Percentiles rank a stretch among this genome's conserved stretches.
These are phyloP conservation scores for Vulpes lagopus DNA, from an alignment of 2,113 vertebrate genomes.

Conservation along the genomic window DNA sequence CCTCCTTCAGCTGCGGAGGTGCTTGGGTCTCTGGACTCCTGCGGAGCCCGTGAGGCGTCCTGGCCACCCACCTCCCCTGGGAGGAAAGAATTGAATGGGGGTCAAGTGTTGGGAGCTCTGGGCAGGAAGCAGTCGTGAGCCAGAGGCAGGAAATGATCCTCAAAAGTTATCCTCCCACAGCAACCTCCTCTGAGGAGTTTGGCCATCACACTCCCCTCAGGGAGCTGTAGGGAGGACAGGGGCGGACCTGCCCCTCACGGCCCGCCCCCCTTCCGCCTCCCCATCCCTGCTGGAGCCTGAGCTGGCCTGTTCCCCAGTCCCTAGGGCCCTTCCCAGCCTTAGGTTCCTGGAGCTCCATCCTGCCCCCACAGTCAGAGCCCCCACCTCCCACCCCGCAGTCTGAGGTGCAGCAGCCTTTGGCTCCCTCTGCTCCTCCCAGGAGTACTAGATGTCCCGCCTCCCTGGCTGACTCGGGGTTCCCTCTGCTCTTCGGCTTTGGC, in stretches of 20 bases:
- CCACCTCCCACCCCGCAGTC: neutral
- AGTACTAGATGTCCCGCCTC: neutral
- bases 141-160: conserved; percentile 61
- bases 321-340: neutral
- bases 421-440: neutral
- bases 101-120: conserved; percentile 65
- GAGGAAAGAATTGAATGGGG: conserved; percentile 70
- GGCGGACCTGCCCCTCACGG: neutral
- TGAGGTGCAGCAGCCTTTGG: neutral
- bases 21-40: neutral
- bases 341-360: neutral
- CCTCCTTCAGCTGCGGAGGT: neutral
- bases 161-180: conserved; percentile 34
- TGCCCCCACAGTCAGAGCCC: neutral
- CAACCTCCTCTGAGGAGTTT: neutral
- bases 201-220: neutral
- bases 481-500: neutral
- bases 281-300: neutral
- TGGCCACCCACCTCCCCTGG: conserved; percentile 52
- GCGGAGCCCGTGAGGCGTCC: neutral
- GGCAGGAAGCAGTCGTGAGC: conserved; percentile 58
- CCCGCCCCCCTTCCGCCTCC: too few species aligned
- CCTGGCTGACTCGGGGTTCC: too few species aligned
- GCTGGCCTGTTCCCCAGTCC: neutral
- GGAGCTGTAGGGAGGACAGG: neutral